Base-by-base conservation (phyloP, 1,140 invertebrate genomes). In the Acyrthosiphon pisum region DNA sequence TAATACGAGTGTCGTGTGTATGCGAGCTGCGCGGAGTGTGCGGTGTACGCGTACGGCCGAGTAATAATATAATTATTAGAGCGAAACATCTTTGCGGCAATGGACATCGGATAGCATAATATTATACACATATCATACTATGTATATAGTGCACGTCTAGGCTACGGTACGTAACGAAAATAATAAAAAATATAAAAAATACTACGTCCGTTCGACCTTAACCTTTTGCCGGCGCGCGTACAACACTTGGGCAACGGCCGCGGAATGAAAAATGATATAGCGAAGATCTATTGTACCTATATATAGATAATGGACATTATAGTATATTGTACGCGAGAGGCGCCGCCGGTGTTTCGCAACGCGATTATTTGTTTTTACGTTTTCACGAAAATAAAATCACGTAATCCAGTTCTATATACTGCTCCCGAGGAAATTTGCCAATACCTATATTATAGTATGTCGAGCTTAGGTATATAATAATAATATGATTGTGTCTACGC, bases 51-150 rank as follows among this genome's bases (percentile, higher is more conserved):
- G 88, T n/a, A n/a, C n/a, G n/a, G n/a, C n/a, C n/a, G n/a, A 88
- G 2, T 20, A 20, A 53, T 44, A 53, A 60, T 41, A 22, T 48
- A 84, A 92, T 92, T 92, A 92, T 92, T 92, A 92, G 91, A 92
- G 91, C 91, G 91, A 53, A 84, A 92, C 91, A 48, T 53, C 91
- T 92, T 53, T 84, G 88, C 53, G 88, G 68, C n/a, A 53, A 91
- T 35, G 91, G 46, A 84, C 68, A 53, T 84, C 76, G 81, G 44
- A 53, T 20, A 37, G 76, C 76, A 14, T 50, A n/a, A n/a, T n/a
- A 44, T 6, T 30, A 30, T 18, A 76, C 14, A 68, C 30, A 76
- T 18, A 76, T n/a, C 56, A 76, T n/a, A 35, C n/a, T 35, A 14
- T 46, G 41, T n/a, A 18, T 14, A 30, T 22, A 3, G 84, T 18